Percentiles rank a stretch among this genome's conserved stretches.
Evolutionary conservation across 2,797 vertebrate genomes (phyloP).

Genomic region (Macropodus opercularis): DNA sequence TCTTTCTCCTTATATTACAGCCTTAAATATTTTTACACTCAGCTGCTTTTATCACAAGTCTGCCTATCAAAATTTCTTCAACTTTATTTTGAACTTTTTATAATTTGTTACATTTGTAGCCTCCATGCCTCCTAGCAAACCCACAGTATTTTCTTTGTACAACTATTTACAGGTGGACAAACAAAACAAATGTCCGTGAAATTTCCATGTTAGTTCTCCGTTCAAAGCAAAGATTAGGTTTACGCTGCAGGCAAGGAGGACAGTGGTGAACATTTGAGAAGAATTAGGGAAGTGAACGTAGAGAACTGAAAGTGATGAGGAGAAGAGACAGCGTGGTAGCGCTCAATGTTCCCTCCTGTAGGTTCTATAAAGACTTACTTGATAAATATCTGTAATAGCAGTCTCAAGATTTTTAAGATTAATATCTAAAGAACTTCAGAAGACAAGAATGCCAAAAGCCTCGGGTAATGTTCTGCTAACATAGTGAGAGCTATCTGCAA

Average conservation of each 20-base stretch:
- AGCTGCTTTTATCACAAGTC: constrained; percentile 89
- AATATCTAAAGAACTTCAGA: constrained; percentile 61
- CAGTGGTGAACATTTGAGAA: too few species aligned
- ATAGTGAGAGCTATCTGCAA: neutral
- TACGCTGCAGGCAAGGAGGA: constrained; percentile 77
- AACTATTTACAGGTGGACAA: constrained; percentile 97
- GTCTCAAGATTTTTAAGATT: constrained; percentile 43
- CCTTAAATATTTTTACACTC: constrained; percentile 99
- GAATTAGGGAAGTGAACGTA: constrained; percentile 8
- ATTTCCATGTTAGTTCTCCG: constrained; percentile 79
- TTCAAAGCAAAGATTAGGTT: constrained; percentile 57
- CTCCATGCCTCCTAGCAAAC: constrained; percentile 97
- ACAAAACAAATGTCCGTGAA: constrained; percentile 71
- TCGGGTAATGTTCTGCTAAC: too few species aligned
- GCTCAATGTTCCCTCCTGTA: constrained; percentile 30
- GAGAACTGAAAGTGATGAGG: constrained; percentile 12
- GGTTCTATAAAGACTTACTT: constrained; percentile 66
- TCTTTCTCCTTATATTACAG: constrained; percentile 95
- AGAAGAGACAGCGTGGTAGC: neutral
- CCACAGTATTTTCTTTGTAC: constrained; percentile 96
- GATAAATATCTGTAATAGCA: constrained; percentile 47
- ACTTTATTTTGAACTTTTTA: constrained; percentile 75
- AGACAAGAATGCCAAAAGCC: constrained; percentile 32
- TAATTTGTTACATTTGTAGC: constrained; percentile 85
- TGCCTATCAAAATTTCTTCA: constrained; percentile 87